Percentiles rank a stretch among this genome's conserved stretches.
Evolutionary conservation across 2,797 vertebrate genomes (phyloP).

Genomic region (Sebastes reedi): DNA sequence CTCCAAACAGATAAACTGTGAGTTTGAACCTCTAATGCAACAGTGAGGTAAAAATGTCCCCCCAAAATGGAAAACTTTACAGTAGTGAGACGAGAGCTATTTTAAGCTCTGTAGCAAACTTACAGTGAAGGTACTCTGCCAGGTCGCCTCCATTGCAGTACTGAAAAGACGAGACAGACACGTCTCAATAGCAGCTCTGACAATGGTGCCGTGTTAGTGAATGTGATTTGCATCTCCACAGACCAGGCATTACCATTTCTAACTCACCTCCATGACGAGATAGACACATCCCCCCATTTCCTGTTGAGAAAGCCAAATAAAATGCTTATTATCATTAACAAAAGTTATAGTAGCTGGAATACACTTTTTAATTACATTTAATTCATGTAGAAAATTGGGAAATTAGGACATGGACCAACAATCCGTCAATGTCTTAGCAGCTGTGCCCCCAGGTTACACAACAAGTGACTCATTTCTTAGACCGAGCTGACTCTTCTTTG

Average conservation of each 20-base stretch:
- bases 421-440: conserved; percentile 4
- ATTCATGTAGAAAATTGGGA: background rate
- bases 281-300: conserved; percentile 95
- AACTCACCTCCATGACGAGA: conserved; percentile 97
- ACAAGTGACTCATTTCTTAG: conserved; percentile 24
- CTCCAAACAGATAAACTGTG: conserved; percentile 6
- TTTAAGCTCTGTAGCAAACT: conserved; percentile 70
- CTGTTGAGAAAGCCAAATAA: conserved; percentile 73
- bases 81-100: background rate
- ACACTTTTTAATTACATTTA: background rate
- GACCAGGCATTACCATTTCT: background rate
- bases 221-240: conserved; percentile 17
- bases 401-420: background rate
- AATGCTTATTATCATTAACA: background rate
- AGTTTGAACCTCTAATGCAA: background rate
- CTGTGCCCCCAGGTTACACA: conserved; percentile 9
- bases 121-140: conserved; percentile 97
- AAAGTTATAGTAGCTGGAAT: background rate
- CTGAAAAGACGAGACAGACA: conserved; percentile 75
- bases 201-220: background rate
- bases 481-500: conserved; percentile 12
- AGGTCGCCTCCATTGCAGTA: conserved; percentile 99
- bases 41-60: background rate
- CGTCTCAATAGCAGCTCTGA: background rate
- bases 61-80: background rate